These are phyloP conservation scores for Sycobia sp. DNA, from an alignment of 1,140 invertebrate species.

Conservation along the genomic window DNA sequence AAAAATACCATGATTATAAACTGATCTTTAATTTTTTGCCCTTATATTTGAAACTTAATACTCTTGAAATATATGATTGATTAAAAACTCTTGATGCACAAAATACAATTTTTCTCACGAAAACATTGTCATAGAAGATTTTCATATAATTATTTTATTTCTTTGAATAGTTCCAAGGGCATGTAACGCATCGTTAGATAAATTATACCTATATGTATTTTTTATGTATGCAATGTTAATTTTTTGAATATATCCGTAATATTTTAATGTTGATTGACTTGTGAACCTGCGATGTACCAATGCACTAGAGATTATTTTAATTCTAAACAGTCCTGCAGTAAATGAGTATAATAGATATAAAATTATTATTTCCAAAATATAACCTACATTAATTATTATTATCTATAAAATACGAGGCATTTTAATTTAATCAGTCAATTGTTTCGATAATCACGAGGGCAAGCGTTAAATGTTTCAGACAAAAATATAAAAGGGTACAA, in stretches of 20 bases:
- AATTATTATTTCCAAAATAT: no score
- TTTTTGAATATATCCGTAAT: constrained; percentile 1
- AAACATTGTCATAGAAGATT: constrained; percentile 24
- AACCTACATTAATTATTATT: no score
- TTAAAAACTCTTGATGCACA: neutral
- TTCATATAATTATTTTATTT: constrained; percentile 6
- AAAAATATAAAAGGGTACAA: no score
- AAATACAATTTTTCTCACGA: neutral
- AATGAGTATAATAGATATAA: no score
- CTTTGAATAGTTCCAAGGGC: neutral
- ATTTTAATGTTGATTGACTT: constrained; percentile 10
- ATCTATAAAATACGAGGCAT: neutral
- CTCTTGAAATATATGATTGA: neutral
- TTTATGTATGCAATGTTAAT: constrained; percentile 9
- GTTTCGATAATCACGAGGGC: neutral
- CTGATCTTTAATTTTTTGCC: neutral
- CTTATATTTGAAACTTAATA: neutral
- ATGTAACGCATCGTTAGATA: constrained; percentile 6
- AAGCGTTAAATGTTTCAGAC: no score
- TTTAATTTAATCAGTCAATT: neutral
- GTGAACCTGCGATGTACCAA: constrained; percentile 25
- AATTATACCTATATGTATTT: neutral
- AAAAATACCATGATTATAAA: no score
- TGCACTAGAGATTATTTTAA: constrained; percentile 10
- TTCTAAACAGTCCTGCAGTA: neutral